A percentile compares a stretch with the other conserved stretches of the same genome.
These are phyloP conservation scores for Glossophaga mutica DNA, from an alignment of 2,797 vertebrate species.

Conservation along the genomic window DNA sequence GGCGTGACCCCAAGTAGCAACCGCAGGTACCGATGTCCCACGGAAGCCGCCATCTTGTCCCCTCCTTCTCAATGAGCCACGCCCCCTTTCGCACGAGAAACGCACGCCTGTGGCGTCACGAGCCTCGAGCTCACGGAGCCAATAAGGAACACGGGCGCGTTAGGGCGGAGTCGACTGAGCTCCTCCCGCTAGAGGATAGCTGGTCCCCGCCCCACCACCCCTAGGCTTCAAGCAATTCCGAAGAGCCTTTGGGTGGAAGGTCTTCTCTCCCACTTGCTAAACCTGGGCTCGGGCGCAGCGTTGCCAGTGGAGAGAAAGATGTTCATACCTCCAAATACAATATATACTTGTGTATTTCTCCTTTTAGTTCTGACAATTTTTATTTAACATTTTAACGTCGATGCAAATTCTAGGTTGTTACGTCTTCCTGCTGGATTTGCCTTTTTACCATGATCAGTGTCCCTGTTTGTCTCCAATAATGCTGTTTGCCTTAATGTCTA, in stretches of 20 bases:
- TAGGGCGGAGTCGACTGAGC: not conserved
- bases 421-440: not conserved
- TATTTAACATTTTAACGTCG: not conserved
- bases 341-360: not conserved
- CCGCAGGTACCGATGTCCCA: not conserved
- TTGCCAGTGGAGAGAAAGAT: no score
- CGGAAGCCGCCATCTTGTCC: conserved; percentile 77
- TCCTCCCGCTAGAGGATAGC: not conserved
- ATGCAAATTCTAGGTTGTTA: not conserved
- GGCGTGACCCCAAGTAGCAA: not conserved
- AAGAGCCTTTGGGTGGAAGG: rapidly evolving
- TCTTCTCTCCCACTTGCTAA: rapidly evolving
- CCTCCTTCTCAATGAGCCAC: not conserved
- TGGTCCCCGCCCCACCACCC: rapidly evolving
- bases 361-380: not conserved
- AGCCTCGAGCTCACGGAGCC: not conserved
- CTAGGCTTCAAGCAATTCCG: rapidly evolving
- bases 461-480: not conserved
- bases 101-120: not conserved
- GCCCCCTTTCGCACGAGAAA: not conserved
- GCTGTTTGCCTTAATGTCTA: not conserved
- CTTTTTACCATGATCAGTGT: not conserved
- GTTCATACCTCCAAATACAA: not conserved
- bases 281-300: rapidly evolving
- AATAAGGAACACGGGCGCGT: not conserved